Evolutionary conservation across 2,888 invertebrate genomes (phyloP), one percentile per base, ranked within the genome.

Genomic region (Octonoba sinensis): DNA sequence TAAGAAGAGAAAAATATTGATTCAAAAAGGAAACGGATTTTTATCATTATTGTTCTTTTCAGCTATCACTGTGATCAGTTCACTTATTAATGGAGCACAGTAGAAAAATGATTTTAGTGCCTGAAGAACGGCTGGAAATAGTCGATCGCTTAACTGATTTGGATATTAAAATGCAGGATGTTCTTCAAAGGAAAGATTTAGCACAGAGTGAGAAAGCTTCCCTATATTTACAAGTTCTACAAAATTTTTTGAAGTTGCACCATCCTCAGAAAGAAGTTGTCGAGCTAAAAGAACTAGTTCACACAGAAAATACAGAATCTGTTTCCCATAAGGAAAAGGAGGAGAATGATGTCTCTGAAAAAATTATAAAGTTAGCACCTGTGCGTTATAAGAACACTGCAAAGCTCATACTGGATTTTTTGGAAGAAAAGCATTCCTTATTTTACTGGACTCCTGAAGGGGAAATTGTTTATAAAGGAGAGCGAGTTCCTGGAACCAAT

Each of bases 41-140:
- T 22, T 77, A 22, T 57, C 59, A 36, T 0, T 76, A n/a, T 60
- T 76, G 24, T 36, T 76, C 24, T 49, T 59, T 12, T 18, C 44
- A 18, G 60, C 60, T 12, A 47, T 67, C 18, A 59, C 67, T 0
- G 27, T 67, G 0, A 76, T 76, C 24, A 60, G 59, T 47, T 24
- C 66, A 15, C 20, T 69, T 3, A 64, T 69, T 12, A 13, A 60
- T 65, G 65, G 56, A 65, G 57, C 18, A 56, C 46, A 22, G 22
- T 67, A 75, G 59, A 36, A 67, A 75, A 51, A 44, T 60, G 6
- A 36, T 69, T 1, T 44, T 76, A 15, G 62, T 76, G 4, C 76
- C 76, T 0, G 49, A 67, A 57, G 76, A 69, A 24, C 49, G 62
- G 6, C 2, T 62, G 6, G 16, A 76, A 36, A 8, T 22, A 0